Evolutionary conservation across 2,113 vertebrate species (phyloP), one percentile per base, ranked within the genome.

Genomic region (Cephalopterus ornatus): DNA sequence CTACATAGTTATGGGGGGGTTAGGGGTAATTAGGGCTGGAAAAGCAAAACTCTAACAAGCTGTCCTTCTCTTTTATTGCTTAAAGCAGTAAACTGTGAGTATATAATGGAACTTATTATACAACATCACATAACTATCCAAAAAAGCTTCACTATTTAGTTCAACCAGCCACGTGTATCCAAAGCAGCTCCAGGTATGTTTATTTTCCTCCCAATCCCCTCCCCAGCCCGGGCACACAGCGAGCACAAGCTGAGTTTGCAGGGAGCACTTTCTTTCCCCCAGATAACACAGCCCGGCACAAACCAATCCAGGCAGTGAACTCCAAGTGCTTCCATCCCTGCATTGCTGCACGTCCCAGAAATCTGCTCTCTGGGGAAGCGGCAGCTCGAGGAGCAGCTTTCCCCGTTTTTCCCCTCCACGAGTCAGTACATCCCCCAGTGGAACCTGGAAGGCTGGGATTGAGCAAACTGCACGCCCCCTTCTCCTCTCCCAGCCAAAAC

Each of bases 401-500:
- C 94, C 91, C 83, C 42, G 24, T 17, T 80, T 27, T 19, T 13
- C 79, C 88, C 78, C 37, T 70, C 1, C 5, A 56, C 53, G 84
- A 58, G 16, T 41, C 87, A 77, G 96, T 84, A 85, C 91, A 79
- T 55, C 68, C 89, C 84, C 71, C 94, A 2, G 82, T 14, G 87
- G 71, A 85, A 59, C 52, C 92, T 92, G 85, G 81, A 90, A 55
- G 97, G 95, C 93, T 74, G 89, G 89, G 26, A 90, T 71, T 95
- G 97, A 95, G 97, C 97, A 72, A 97, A 39, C 86, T 68, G 85
- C 96, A 88, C 93, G 85, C 88, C 96, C 95, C 97, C 85, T 83
- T 33, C 80, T 89, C 92, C 77, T 89, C 78, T 91, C 63, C 50
- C 52, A 10, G 84, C 96, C 95, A 91, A 97, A 82, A 85, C 61